These are phyloP conservation scores for Serripes groenlandicus DNA, from an alignment of 2,888 invertebrate genomes.

Conservation along the genomic window DNA sequence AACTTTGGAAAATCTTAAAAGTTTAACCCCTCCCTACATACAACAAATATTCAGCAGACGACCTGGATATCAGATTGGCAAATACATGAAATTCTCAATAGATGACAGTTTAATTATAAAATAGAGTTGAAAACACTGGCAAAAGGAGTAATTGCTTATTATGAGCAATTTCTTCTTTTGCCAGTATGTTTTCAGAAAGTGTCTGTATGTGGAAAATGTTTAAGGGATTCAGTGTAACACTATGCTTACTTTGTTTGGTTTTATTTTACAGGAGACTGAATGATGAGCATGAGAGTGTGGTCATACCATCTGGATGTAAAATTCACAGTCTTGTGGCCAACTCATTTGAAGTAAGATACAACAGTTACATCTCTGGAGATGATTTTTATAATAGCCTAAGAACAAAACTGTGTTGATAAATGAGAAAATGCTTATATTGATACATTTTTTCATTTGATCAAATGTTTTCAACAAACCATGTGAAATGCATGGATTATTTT, in stretches of 20 bases:
- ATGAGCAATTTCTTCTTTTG: neutral
- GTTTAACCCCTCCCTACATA: too few species aligned
- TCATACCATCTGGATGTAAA: slow-evolving; percentile 83
- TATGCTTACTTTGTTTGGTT: neutral
- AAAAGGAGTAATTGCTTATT: slow-evolving; percentile 4
- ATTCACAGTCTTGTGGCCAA: slow-evolving; percentile 82
- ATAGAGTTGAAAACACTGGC: slow-evolving; percentile 5
- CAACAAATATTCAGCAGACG: too few species aligned
- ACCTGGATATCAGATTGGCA: too few species aligned
- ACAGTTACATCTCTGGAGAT: neutral
- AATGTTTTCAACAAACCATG: neutral
- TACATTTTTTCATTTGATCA: neutral
- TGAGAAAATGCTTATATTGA: neutral
- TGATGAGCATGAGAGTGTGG: slow-evolving; percentile 80
- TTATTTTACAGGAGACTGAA: slow-evolving; percentile 76
- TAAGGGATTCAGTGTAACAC: neutral
- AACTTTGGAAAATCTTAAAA: too few species aligned
- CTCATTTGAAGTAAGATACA: slow-evolving; percentile 82
- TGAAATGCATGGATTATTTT: too few species aligned
- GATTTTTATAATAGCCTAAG: neutral
- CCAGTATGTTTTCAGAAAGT: neutral
- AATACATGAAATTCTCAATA: too few species aligned
- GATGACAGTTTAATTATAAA: too few species aligned
- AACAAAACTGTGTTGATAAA: neutral
- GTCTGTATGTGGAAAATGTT: neutral